Percentiles rank a stretch among this genome's conserved stretches.
Evolutionary conservation across 2,797 vertebrate genomes (phyloP).

Genomic region (Sciurus vulgaris): DNA sequence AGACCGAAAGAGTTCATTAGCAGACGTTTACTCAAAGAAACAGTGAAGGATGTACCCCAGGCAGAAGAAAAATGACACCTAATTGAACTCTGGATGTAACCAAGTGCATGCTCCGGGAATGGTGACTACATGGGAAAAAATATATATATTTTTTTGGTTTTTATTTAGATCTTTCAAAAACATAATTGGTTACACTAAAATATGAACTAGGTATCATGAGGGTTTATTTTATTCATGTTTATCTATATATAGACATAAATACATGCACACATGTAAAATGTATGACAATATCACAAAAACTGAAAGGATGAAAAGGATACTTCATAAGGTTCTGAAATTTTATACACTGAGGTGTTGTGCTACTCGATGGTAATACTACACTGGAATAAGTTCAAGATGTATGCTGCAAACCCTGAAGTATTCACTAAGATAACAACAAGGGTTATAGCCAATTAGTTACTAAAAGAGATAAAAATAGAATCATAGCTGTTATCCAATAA

Average conservation of each 20-base stretch:
- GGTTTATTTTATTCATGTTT: not conserved
- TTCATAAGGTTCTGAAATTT: not conserved
- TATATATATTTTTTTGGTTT: not conserved
- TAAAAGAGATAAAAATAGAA: not conserved
- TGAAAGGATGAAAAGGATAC: not conserved
- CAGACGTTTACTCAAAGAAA: not conserved
- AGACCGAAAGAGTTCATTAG: conserved; percentile 21
- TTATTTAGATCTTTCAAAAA: conserved; percentile 50
- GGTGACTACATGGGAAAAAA: not conserved
- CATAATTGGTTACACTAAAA: not conserved
- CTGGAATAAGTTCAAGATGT: not conserved
- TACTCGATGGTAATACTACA: not conserved
- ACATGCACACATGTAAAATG: not conserved
- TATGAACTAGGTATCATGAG: not conserved
- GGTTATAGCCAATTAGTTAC: not conserved
- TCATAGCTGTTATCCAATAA: not conserved
- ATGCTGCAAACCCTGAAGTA: not conserved
- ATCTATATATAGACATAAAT: not conserved
- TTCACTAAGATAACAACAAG: not conserved
- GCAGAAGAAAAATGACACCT: not conserved
- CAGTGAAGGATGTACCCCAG: not conserved
- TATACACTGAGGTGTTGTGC: not conserved
- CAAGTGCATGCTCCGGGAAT: not conserved
- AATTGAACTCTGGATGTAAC: not conserved
- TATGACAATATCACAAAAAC: not conserved